Conservation (phyloP, 2,113 vertebrate species). For the Sialia sialis region DNA sequence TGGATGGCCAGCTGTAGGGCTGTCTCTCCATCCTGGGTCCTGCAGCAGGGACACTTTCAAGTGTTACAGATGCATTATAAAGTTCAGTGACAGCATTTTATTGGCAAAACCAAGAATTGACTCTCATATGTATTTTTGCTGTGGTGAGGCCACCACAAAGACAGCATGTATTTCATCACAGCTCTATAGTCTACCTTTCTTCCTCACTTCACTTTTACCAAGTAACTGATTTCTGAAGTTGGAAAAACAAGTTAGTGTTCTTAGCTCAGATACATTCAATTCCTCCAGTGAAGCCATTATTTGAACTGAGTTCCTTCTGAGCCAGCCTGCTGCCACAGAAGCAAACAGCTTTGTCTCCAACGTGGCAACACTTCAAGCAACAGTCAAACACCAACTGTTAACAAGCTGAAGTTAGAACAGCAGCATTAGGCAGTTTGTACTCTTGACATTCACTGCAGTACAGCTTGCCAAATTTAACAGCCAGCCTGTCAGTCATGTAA, state of each 20-base stretch:
- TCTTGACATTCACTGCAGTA: background rate
- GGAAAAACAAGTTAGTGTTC: background rate
- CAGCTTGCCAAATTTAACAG: background rate
- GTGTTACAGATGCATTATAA: background rate
- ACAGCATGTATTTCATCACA: background rate
- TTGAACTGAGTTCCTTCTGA: background rate
- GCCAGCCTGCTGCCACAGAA: background rate
- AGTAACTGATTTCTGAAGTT: background rate
- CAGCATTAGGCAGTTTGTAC: background rate
- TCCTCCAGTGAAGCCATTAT: background rate
- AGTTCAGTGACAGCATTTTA: background rate
- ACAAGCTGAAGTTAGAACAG: background rate
- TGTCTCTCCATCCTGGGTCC: conserved; percentile 92
- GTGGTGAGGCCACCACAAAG: background rate
- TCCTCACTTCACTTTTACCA: background rate
- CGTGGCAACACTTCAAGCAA: background rate
- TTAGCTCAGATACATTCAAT: background rate
- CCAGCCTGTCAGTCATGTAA: background rate
- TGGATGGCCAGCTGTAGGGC: conserved; percentile 94
- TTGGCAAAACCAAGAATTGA: background rate
- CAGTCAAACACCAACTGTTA: background rate
- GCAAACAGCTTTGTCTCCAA: background rate
- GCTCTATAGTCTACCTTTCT: background rate
- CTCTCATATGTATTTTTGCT: background rate
- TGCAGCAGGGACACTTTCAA: conserved; percentile 35